phyloP scores from a whole-genome alignment of 2,797 vertebrate species.

The Siniperca scherzeri region DNA sequence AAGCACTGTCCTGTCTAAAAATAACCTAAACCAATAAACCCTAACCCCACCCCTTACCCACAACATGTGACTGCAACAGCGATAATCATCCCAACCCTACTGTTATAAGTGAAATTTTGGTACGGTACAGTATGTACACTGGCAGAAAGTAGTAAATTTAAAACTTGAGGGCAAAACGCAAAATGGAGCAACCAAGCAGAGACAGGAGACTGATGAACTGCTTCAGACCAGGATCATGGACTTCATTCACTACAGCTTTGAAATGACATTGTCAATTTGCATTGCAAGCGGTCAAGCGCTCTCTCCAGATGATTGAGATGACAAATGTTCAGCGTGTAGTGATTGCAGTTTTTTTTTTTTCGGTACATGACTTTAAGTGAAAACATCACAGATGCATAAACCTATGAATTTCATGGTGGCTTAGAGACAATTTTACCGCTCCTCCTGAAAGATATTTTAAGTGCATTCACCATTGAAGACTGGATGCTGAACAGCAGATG shows the following conservation, averaged over 20 bases:
- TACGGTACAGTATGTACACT: not conserved
- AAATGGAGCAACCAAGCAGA: conserved; percentile 18
- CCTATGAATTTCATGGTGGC: conserved; percentile 58
- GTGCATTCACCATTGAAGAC: conserved; percentile 27
- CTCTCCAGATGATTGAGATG: conserved; percentile 62
- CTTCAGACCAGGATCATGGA: conserved; percentile 48
- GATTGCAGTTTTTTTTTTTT: conserved; percentile 37
- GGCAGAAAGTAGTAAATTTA: not conserved
- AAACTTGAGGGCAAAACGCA: conserved; percentile 33
- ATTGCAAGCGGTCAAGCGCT: conserved; percentile 58
- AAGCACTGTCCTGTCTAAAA: not conserved
- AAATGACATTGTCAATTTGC: conserved; percentile 64
- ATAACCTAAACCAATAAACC: not conserved
- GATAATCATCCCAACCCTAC: not conserved
- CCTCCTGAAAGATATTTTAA: conserved; percentile 56
- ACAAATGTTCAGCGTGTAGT: conserved; percentile 47
- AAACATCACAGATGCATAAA: conserved; percentile 57
- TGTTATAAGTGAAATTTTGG: not conserved
- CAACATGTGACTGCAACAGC: not conserved
- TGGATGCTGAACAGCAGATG: conserved; percentile 19
- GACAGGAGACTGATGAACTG: conserved; percentile 40
- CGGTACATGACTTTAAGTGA: conserved; percentile 29
- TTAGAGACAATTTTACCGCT: conserved; percentile 53
- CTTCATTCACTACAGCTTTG: conserved; percentile 55
- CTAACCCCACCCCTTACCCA: not conserved